Evolutionary conservation across 2,888 invertebrate genomes (phyloP), one percentile per base, ranked within the genome.

Genomic region (Lysandra coridon): DNA sequence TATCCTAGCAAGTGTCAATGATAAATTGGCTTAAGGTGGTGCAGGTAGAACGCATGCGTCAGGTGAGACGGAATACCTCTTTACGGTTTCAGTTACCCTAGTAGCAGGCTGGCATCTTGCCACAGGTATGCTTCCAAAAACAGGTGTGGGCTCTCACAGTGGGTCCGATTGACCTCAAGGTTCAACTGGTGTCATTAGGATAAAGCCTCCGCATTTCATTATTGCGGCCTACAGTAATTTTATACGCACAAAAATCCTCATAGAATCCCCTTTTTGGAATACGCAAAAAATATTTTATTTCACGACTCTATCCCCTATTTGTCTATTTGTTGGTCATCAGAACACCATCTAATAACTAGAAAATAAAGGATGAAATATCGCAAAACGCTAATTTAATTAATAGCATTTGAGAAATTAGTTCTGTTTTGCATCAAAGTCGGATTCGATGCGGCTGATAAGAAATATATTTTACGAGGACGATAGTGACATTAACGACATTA

Each of bases 81-180:
- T 89, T 80, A 77, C 78, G 76, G 53, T 73, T 85, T 84, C 84
- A 92, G 87, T 80, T 84, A 81, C 83, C 94, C 93, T 94, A 89
- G 93, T 95, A 93, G 88, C 85, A 88, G 93, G 90, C 94, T 95
- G 95, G 95, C 95, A 95, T 89, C 85, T 90, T 95, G 95, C 95
- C 95, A 95, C 95, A 95, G 95, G 95, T 95, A 95, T 86, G 91
- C 90, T 92, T 88, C 90, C 90, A 88, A 90, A 88, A 84, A 84
- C 91, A 91, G 90, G 91, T 91, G 90, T 85, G 81, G 86, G 85
- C 85, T 89, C 90, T 87, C 89, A 88, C 84, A 86, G 83, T 86
- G 86, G 84, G 83, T 85, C 82, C 79, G 80, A 83, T 17, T 87
- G 87, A 88, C 85, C 82, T 79, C 88, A 89, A 90, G 90, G 90